These are phyloP conservation scores for Drosophila imparisetae DNA, from an alignment of 2,888 invertebrate genomes.

Conservation along the genomic window DNA sequence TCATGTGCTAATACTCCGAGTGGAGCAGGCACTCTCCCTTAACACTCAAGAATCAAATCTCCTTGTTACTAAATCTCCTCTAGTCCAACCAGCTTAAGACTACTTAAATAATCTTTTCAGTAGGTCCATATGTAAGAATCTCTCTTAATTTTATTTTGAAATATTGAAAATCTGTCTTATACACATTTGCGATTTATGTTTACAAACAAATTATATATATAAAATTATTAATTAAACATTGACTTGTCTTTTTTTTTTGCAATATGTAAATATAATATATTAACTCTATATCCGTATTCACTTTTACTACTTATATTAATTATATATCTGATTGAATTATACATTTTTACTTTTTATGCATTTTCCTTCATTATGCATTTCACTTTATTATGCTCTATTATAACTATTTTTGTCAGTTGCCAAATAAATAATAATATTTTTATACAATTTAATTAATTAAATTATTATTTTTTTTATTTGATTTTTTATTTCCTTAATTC, in stretches of 20 bases:
- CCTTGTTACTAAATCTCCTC: not conserved
- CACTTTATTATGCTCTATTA: not conserved
- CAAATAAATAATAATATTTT: not conserved
- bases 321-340: not conserved
- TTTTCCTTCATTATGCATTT: not conserved
- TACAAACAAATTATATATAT: not conserved
- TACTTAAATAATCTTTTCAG: not conserved
- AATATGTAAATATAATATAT: not conserved
- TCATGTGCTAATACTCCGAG: not conserved
- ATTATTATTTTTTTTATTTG: not conserved
- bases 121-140: no score
- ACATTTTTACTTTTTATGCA: not conserved
- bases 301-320: not conserved
- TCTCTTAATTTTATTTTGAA: not conserved
- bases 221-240: fast-evolving
- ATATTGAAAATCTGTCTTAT: not conserved
- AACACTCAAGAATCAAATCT: not conserved
- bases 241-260: not conserved
- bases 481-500: not conserved
- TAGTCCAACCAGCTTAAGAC: not conserved
- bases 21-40: not conserved
- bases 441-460: not conserved
- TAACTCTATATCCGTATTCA: not conserved
- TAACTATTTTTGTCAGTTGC: not conserved
- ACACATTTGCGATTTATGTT: not conserved